Evolutionary conservation across 2,888 invertebrate genomes (phyloP), one percentile per base, ranked within the genome.

Genomic region (Malachius bipustulatus): DNA sequence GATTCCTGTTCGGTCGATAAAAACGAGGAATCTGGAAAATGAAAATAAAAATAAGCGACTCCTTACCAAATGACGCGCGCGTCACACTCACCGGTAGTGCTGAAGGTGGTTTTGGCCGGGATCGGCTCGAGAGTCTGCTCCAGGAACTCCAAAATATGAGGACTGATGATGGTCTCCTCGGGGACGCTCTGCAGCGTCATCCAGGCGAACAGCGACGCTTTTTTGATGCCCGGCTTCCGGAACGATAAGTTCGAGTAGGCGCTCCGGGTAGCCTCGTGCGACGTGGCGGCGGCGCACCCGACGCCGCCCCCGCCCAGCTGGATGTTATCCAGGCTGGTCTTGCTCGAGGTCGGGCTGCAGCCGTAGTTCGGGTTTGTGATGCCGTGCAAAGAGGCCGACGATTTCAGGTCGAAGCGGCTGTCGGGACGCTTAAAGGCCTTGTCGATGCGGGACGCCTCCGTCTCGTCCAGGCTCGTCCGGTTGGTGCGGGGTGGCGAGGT

Each of bases 91-190:
- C 53, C 52, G 19, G 48, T 47, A 3, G 53, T 47, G 38, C 47
- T 49, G 36, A 54, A 57, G 30, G 45, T 50, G 3, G 54, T 56
- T 43, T 64, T 64, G 0, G 56, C 49, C 0, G 94, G 93, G 54
- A 97, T 87, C 0, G 96, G 94, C 54, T 97, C 96, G 24, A 97
- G 63, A 0, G 94, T 93, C 64, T 96, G 96, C 57, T 98, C 97
- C 45, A 98, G 63, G 63, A 97, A 98, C 63, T 96, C 93, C 35
- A 98, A 69, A 48, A 98, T 87, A 53, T 93, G 91, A 0, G 98
- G 97, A 47, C 90, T 93, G 55, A 98, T 90, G 47, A 96, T 82
- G 14, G 97, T 97, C 65, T 97, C 96, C 58, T 90, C 93, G 0
- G 97, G 96, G 49, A 97, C 89, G 54, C 91, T 90, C 64, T 97